A percentile compares a stretch with the other conserved stretches of the same genome.
Evolutionary conservation across 2,888 invertebrate genomes (phyloP).

Genomic region (Argyra leucocephala): DNA sequence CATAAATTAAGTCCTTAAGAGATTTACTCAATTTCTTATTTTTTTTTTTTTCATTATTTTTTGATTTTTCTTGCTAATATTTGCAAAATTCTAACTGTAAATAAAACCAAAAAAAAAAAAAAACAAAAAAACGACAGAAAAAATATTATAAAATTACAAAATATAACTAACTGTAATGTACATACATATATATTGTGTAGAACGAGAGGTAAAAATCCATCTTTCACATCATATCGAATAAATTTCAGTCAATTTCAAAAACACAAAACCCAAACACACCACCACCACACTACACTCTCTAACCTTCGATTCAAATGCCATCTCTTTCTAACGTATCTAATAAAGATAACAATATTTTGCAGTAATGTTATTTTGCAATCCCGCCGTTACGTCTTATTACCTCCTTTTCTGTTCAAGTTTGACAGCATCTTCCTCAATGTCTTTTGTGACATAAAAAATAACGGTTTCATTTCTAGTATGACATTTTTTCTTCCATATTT

Average conservation of each 20-base stretch:
- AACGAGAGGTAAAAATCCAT: background rate
- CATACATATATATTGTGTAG: too few relatives aligned
- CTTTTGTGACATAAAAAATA: background rate
- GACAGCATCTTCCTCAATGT: background rate
- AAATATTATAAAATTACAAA: too few relatives aligned
- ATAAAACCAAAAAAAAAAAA: background rate
- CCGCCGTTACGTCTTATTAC: background rate
- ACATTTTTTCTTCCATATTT: background rate
- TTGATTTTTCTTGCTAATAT: background rate
- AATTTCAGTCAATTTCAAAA: background rate
- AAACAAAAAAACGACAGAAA: too few relatives aligned
- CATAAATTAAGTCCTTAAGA: slow-evolving; percentile 1
- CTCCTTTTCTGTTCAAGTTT: background rate
- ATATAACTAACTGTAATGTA: too few relatives aligned
- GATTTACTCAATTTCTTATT: background rate
- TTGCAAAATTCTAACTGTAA: background rate
- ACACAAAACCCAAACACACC: too few relatives aligned
- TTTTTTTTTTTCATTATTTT: background rate
- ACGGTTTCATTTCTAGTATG: background rate
- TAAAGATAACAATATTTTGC: too few relatives aligned
- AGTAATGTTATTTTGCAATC: too few relatives aligned
- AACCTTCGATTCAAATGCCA: too few relatives aligned
- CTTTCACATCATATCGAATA: background rate
- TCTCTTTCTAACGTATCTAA: too few relatives aligned
- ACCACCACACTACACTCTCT: too few relatives aligned